Percentiles rank a stretch among this genome's conserved stretches.
Evolutionary conservation across 2,888 invertebrate genomes (phyloP).

Genomic region (Polydesmus complanatus): DNA sequence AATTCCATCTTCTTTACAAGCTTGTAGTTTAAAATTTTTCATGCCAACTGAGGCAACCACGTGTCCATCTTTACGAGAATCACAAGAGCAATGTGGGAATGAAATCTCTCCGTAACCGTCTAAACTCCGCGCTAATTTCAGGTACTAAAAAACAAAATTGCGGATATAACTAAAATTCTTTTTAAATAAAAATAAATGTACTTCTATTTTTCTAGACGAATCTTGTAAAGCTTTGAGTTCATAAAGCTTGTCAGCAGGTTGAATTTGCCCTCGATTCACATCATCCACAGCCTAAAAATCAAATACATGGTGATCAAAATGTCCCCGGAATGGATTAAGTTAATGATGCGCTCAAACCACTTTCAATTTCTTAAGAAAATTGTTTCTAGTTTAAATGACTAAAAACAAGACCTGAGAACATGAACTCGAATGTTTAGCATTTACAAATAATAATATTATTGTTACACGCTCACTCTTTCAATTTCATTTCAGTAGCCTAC

Average conservation of each 20-base stretch:
- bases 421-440: too few relatives aligned
- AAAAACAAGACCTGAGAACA: too few relatives aligned
- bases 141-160: slow-evolving; percentile 41
- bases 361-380: background rate
- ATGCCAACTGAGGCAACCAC: slow-evolving; percentile 59
- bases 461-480: too few relatives aligned
- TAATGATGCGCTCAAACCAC: background rate
- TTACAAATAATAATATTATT: too few relatives aligned
- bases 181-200: slow-evolving; percentile 24
- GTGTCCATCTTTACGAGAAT: slow-evolving; percentile 76
- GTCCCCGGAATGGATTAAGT: background rate
- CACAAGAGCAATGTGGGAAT: slow-evolving; percentile 88
- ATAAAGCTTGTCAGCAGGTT: slow-evolving; percentile 79
- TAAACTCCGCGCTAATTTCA: slow-evolving; percentile 65
- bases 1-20: slow-evolving; percentile 68
- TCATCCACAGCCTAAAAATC: slow-evolving; percentile 65
- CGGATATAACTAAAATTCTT: background rate
- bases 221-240: slow-evolving; percentile 93
- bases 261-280: slow-evolving; percentile 82
- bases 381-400: background rate
- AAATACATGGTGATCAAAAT: background rate
- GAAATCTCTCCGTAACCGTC: slow-evolving; percentile 87
- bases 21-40: slow-evolving; percentile 54
- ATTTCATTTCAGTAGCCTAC: too few relatives aligned
- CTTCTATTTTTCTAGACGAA: slow-evolving; percentile 65